These are phyloP conservation scores for Galaxea fascicularis DNA, from an alignment of 92 coral and sea anemone genomes.

Conservation along the genomic window DNA sequence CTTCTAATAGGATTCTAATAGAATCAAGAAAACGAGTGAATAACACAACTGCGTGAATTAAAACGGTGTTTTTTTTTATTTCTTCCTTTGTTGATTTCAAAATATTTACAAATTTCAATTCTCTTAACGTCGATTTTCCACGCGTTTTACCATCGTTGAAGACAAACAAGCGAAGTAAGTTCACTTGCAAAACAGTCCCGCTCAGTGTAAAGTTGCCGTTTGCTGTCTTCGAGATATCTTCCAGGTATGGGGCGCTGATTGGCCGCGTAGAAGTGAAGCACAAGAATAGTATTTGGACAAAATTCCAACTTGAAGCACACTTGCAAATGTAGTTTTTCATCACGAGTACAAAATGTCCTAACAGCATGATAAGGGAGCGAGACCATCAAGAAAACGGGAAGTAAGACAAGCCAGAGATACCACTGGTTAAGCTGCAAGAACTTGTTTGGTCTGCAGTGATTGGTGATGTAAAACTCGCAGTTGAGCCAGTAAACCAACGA, in stretches of 20 bases:
- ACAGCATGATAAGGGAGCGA: constrained; percentile 28
- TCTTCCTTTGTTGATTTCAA: no score
- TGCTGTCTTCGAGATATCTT: constrained; percentile 18
- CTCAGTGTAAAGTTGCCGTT: background rate
- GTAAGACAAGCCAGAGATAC: constrained; percentile 16
- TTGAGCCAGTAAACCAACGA: constrained; percentile 51
- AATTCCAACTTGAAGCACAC: constrained; percentile 1
- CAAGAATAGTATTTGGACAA: constrained; percentile 29
- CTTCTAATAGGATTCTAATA: no score
- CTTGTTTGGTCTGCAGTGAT: constrained; percentile 61
- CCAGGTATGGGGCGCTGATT: constrained; percentile 24
- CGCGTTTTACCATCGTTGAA: background rate
- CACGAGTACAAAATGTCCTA: constrained; percentile 5
- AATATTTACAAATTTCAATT: no score
- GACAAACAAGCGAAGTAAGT: background rate
- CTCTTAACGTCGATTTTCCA: no score
- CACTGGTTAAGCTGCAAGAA: constrained; percentile 21
- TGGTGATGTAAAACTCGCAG: constrained; percentile 57
- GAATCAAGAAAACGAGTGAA: no score
- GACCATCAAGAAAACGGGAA: constrained; percentile 29
- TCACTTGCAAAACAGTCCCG: constrained; percentile 18
- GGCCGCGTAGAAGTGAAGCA: constrained; percentile 14
- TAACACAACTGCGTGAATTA: no score
- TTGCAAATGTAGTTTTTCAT: constrained; percentile 10
- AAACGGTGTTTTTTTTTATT: no score